These are phyloP conservation scores for Scytalopus superciliaris DNA, from an alignment of 2,113 vertebrate genomes.

Conservation along the genomic window DNA sequence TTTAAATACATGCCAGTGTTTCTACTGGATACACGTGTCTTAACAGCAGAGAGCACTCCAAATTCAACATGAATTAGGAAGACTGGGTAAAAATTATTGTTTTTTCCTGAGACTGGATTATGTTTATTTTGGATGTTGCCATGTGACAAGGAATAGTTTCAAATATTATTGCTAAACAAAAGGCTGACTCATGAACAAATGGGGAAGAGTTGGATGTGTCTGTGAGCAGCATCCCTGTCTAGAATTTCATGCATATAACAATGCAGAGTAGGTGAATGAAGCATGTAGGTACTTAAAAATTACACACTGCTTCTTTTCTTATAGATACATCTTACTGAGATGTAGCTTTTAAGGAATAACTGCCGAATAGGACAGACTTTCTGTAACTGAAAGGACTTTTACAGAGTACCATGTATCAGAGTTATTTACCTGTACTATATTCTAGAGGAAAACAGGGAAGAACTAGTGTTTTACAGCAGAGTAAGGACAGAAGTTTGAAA, in stretches of 20 bases:
- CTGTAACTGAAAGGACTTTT: not conserved
- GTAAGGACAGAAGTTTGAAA: not conserved
- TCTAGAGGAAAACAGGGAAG: not conserved
- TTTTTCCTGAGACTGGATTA: not conserved
- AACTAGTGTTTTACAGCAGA: not conserved
- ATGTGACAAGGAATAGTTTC: not conserved
- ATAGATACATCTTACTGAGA: not conserved
- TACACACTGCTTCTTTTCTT: not conserved
- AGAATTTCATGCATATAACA: not conserved
- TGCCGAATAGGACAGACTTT: not conserved
- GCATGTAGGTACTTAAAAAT: not conserved
- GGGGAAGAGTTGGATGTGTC: not conserved
- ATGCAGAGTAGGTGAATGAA: not conserved
- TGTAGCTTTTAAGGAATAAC: not conserved
- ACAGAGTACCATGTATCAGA: not conserved
- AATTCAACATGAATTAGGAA: not conserved
- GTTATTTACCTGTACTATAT: not conserved
- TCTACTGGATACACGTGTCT: rapidly evolving
- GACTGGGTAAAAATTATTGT: rapidly evolving
- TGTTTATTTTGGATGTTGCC: not conserved
- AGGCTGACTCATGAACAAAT: not conserved
- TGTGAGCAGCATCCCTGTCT: not conserved
- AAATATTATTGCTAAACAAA: not conserved
- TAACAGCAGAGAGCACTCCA: not conserved
- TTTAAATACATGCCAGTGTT: not conserved